These are phyloP conservation scores for Drosophila atripex DNA, from an alignment of 2,888 invertebrate species.

Conservation along the genomic window DNA sequence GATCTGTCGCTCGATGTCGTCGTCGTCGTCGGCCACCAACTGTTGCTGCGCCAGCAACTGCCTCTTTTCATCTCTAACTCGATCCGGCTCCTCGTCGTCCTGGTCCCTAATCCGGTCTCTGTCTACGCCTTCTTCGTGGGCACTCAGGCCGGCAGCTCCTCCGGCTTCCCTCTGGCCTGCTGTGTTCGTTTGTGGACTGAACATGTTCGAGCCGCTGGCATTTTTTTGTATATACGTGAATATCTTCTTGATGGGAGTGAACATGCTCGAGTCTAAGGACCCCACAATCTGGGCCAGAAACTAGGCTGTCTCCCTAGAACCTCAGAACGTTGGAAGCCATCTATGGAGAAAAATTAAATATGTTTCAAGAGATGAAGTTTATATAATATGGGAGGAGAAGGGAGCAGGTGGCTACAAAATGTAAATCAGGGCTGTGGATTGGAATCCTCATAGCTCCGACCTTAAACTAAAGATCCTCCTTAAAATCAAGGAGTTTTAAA, in stretches of 20 bases:
- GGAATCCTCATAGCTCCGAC: background rate
- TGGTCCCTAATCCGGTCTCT: background rate
- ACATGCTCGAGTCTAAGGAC: conserved; percentile 72
- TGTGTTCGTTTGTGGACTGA: conserved; percentile 69
- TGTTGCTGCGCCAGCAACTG: conserved; percentile 16
- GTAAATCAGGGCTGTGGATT: background rate
- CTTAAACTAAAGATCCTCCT: background rate
- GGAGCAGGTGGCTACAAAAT: conserved; percentile 13
- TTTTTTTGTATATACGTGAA: conserved; percentile 83
- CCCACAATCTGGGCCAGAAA: conserved; percentile 13
- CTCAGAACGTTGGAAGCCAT: conserved; percentile 8
- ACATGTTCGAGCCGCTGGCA: conserved; percentile 81
- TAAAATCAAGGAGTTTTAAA: background rate
- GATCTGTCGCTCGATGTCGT: conserved; percentile 78
- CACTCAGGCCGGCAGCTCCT: conserved; percentile 28
- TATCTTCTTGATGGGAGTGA: conserved; percentile 83
- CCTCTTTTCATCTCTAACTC: conserved; percentile 18
- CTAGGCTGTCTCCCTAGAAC: conserved; percentile 10
- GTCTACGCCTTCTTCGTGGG: conserved; percentile 34
- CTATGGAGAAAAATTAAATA: conserved; percentile 3
- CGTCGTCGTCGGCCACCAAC: conserved; percentile 45
- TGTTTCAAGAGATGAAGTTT: background rate
- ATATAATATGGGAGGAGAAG: conserved; percentile 1
- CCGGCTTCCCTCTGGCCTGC: conserved; percentile 10
- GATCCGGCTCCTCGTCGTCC: conserved; percentile 1